Evolutionary conservation across 2,888 invertebrate species (phyloP), one percentile per base, ranked within the genome.

Genomic region (Zygogramma bicolorata): DNA sequence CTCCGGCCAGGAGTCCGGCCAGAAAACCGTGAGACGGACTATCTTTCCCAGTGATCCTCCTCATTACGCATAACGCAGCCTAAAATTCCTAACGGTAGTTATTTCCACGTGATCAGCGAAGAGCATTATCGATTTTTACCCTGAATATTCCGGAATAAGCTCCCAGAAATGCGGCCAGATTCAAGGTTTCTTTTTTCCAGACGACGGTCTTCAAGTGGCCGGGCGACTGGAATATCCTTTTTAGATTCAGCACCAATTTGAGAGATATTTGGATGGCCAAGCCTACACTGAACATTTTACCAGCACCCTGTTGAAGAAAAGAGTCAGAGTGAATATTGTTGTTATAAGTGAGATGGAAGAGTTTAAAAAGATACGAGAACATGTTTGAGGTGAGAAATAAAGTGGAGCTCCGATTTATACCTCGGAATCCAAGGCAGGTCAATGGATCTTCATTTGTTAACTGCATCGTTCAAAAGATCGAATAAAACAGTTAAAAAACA

Each of bases 1-100:
- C 85, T 49, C 94, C 94, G 4, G 94, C 93, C 15, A 94, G 79
- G 67, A 93, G 86, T 18, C 93, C 94, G 5, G 94, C 93, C 40
- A 93, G 90, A 78, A 94, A 85, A 0, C 94, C 93, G 84, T 91
- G 90, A 13, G 88, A 80, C 8, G 90, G 87, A 69, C 90, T 89
- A 84, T 95, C 93, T 79, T 88, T 88, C 29, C 90, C 89, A 10
- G 89, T 88, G 0, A 87, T 75, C 87, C 92, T 90, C 68, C 95
- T 89, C 65, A 94, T 84, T 29, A 89, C 79, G 85, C 95, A 95
- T 57, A 92, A 91, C 10, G 90, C 84, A 49, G 90, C 87, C 94
- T 81, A 70, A 73, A 75, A 75, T 27, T 60, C 29, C 60, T 59
- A 38, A 68, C 22, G 42, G 65, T 27, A 53, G 59, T 29, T 25